phyloP scores from a whole-genome alignment of 2,797 vertebrate species.

The Trachops cirrhosus region DNA sequence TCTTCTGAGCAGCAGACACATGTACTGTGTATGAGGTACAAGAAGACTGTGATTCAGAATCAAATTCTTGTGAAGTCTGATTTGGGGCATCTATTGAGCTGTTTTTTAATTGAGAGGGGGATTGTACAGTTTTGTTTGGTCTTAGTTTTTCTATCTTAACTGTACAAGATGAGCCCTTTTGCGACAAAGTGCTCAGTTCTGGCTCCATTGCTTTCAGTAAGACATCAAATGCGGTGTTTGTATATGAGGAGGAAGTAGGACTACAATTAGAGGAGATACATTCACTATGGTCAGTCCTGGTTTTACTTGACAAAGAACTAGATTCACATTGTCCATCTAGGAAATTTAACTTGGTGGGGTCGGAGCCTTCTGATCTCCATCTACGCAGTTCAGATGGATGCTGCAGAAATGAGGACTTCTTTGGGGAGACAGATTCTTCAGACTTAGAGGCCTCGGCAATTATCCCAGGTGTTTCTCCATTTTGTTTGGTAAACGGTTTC shows the following conservation, averaged over 20 bases:
- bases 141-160: slow-evolving; percentile 86
- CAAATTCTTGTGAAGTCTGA: slow-evolving; percentile 84
- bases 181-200: slow-evolving; percentile 94
- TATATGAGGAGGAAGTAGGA: slow-evolving; percentile 82
- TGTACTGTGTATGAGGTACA: slow-evolving; percentile 82
- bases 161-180: slow-evolving; percentile 86
- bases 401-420: slow-evolving; percentile 69
- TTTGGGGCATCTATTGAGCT: slow-evolving; percentile 81
- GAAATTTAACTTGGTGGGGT: slow-evolving; percentile 66
- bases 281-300: slow-evolving; percentile 83
- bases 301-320: slow-evolving; percentile 76
- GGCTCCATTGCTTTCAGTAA: slow-evolving; percentile 98
- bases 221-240: slow-evolving; percentile 93
- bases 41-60: slow-evolving; percentile 86
- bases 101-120: slow-evolving; percentile 83
- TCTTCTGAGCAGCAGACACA: slow-evolving; percentile 78
- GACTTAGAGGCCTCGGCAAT: slow-evolving; percentile 71
- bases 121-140: slow-evolving; percentile 81
- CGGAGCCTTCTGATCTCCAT: slow-evolving; percentile 77
- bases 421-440: slow-evolving; percentile 72
- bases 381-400: slow-evolving; percentile 80
- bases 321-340: slow-evolving; percentile 65
- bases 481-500: slow-evolving; percentile 82
- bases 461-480: slow-evolving; percentile 82
- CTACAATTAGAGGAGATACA: slow-evolving; percentile 79